Conservation (phyloP, 1,140 invertebrate genomes). For the Lasioglossum albipes region DNA sequence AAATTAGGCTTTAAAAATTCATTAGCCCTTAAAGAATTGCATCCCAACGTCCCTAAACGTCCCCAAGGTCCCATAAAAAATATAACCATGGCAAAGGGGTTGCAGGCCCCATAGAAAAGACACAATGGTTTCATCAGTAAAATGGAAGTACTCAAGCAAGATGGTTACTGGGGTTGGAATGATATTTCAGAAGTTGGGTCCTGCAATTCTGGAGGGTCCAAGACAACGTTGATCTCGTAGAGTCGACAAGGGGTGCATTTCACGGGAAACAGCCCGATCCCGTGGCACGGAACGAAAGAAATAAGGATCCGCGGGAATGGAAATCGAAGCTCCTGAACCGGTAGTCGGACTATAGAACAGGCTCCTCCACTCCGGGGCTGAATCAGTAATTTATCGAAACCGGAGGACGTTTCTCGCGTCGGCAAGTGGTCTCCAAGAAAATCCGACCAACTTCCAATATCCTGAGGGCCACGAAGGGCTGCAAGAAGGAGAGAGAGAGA, state of each 20-base stretch:
- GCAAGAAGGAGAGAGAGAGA: too few relatives aligned
- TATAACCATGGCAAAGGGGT: too few relatives aligned
- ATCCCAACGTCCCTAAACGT: too few relatives aligned
- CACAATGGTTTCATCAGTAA: background rate
- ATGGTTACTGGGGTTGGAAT: background rate
- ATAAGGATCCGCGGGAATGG: too few relatives aligned
- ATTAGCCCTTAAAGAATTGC: too few relatives aligned
- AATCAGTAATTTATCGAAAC: background rate
- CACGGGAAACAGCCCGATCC: background rate
- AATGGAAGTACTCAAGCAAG: background rate
- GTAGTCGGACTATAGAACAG: background rate
- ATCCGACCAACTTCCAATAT: background rate
- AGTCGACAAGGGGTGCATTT: background rate
- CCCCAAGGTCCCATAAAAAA: too few relatives aligned
- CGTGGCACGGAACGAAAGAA: background rate
- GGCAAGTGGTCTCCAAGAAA: background rate
- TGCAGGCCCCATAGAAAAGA: background rate
- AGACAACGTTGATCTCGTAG: background rate
- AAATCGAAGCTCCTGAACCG: background rate
- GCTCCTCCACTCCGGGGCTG: background rate
- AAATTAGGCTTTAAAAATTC: too few relatives aligned
- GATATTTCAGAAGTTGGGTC: background rate
- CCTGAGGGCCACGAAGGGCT: background rate
- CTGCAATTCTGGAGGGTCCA: background rate
- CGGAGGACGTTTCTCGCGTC: conserved; percentile 1